These are phyloP conservation scores for Platygyra sinensis DNA, from an alignment of 64 coral and sea anemone genomes.

Conservation along the genomic window DNA sequence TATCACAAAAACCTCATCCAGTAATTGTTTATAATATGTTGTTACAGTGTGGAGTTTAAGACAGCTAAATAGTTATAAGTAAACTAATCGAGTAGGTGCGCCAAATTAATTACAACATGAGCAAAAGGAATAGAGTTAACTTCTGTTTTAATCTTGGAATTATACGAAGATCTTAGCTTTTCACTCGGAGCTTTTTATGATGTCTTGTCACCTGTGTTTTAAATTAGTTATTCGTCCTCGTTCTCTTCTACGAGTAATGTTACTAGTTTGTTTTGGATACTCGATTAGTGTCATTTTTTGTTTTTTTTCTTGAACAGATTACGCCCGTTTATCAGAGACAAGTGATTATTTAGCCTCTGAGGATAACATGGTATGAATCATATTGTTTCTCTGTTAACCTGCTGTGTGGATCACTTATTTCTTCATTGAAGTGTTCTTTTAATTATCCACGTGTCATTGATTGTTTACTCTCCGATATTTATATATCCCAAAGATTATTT, in stretches of 20 bases:
- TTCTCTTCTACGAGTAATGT: background rate
- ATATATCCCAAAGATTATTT: background rate
- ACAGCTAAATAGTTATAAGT: too few relatives aligned
- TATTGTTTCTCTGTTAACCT: background rate
- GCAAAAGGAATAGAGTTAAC: too few relatives aligned
- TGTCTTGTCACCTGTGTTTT: too few relatives aligned
- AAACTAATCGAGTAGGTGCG: too few relatives aligned
- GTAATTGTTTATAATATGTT: too few relatives aligned
- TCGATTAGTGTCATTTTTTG: background rate
- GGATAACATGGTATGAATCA: constrained; percentile 87
- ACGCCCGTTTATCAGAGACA: constrained; percentile 91
- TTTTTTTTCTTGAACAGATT: constrained; percentile 56
- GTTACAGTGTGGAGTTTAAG: too few relatives aligned
- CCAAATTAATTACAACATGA: too few relatives aligned
- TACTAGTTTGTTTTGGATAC: background rate
- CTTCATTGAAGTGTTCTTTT: background rate
- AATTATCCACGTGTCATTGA: background rate
- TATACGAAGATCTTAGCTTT: too few relatives aligned
- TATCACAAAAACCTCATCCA: too few relatives aligned
- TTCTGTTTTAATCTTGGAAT: too few relatives aligned
- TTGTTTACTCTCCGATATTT: background rate
- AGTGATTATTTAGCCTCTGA: constrained; percentile 92
- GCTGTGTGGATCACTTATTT: background rate
- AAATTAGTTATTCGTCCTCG: too few relatives aligned
- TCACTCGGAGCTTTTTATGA: too few relatives aligned